Percentiles rank a stretch among this genome's conserved stretches.
These are phyloP conservation scores for Schlechtendalia chinensis DNA, from an alignment of 1,140 invertebrate genomes.

Conservation along the genomic window DNA sequence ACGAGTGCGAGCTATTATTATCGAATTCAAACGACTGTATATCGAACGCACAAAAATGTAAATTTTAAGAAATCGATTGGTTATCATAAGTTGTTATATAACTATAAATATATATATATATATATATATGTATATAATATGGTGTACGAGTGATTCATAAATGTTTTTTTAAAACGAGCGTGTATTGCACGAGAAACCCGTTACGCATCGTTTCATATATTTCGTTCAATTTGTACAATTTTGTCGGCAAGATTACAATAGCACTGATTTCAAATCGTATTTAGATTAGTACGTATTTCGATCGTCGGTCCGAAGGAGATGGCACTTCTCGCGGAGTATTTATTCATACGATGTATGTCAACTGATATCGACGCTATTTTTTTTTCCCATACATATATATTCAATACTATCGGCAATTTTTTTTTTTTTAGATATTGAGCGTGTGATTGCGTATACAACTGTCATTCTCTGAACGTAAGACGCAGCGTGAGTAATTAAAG, in stretches of 20 bases:
- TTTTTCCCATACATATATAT: no score
- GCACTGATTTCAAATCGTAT: not conserved
- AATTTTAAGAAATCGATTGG: no score
- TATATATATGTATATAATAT: not conserved
- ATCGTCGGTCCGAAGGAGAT: not conserved
- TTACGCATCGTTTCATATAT: no score
- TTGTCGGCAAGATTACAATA: no score
- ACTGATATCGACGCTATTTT: not conserved
- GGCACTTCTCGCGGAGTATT: not conserved
- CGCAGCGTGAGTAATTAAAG: not conserved
- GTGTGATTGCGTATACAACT: not conserved
- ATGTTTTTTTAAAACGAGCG: no score
- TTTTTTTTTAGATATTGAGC: not conserved
- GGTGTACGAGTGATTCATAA: no score
- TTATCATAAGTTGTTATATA: no score
- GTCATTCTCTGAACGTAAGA: not conserved
- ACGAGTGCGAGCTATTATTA: no score
- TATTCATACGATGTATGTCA: constrained; percentile 7
- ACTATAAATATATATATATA: not conserved
- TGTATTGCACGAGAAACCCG: not conserved
- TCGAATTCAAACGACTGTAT: no score
- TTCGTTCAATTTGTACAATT: not conserved
- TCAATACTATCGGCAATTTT: not conserved
- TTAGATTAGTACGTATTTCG: not conserved
- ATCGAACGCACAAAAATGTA: no score